Conservation (phyloP, 2,888 invertebrate species). For the Lasius fuliginosus region DNA sequence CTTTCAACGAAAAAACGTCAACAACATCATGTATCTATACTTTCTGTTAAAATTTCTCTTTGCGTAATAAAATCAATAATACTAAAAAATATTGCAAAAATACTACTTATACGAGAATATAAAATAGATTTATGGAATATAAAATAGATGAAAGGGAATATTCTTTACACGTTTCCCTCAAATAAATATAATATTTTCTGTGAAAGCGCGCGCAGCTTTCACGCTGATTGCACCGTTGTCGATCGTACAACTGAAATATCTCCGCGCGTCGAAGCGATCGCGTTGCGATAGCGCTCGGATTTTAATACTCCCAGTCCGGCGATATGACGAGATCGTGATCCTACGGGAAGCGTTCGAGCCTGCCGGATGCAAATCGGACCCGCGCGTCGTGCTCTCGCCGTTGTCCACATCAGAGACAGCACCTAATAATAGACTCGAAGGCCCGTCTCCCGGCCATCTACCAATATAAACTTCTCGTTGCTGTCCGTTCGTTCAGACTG, state of each 20-base stretch:
- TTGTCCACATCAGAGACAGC: constrained; percentile 61
- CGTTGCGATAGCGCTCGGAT: constrained; percentile 17
- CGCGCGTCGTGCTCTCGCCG: constrained; percentile 16
- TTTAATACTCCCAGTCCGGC: constrained; percentile 35
- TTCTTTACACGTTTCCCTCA: not conserved
- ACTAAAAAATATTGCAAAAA: not conserved
- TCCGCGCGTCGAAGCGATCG: not conserved
- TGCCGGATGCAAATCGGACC: constrained; percentile 44
- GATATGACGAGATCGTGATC: constrained; percentile 42
- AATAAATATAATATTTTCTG: not conserved
- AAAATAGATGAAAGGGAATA: not conserved
- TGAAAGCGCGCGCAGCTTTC: not conserved
- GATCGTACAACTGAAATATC: not conserved
- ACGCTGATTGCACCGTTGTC: not conserved
- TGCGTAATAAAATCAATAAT: not conserved
- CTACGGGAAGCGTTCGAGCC: constrained; percentile 46
- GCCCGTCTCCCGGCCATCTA: constrained; percentile 66
- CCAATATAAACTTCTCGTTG: constrained; percentile 75
- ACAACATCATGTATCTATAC: too few species aligned
- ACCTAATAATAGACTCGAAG: constrained; percentile 73
- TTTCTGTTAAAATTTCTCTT: not conserved
- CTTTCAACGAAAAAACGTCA: not conserved
- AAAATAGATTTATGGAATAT: not conserved
- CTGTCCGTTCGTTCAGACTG: constrained; percentile 74
- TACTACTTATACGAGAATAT: not conserved